These are phyloP conservation scores for Sinentomon sp. DNA, from an alignment of 2,888 invertebrate genomes.

Conservation along the genomic window DNA sequence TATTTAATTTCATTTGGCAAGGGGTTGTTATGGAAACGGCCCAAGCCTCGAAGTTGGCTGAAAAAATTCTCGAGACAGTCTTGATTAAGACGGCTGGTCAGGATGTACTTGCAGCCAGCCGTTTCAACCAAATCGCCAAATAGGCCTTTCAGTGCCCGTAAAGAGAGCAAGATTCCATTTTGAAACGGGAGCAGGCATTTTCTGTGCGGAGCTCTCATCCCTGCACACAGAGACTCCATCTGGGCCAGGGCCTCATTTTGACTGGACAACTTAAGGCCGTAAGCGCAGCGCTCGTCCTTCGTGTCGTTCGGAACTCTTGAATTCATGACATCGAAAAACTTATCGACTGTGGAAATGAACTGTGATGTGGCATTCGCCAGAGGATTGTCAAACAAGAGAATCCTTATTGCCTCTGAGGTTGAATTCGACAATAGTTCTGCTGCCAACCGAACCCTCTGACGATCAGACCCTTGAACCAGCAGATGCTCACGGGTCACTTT, in stretches of 20 bases:
- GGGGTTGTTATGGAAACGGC: too few relatives aligned
- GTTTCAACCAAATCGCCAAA: too few relatives aligned
- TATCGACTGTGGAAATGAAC: slow-evolving; percentile 10
- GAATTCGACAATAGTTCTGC: slow-evolving; percentile 8
- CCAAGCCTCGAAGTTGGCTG: slow-evolving; percentile 2
- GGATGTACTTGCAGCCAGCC: too few relatives aligned
- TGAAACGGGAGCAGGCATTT: too few relatives aligned
- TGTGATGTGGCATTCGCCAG: slow-evolving; percentile 1
- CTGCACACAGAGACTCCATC: too few relatives aligned
- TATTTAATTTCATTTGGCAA: too few relatives aligned
- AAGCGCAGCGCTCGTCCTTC: slow-evolving; percentile 3
- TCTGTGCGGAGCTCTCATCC: too few relatives aligned
- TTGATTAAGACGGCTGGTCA: slow-evolving; percentile 4
- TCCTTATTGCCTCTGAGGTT: slow-evolving; percentile 6
- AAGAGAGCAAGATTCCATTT: too few relatives aligned
- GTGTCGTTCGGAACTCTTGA: slow-evolving; percentile 5
- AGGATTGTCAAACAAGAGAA: neutral
- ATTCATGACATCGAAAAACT: slow-evolving; percentile 10
- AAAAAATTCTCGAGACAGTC: slow-evolving; percentile 8
- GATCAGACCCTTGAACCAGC: slow-evolving; percentile 4
- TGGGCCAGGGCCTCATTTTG: slow-evolving; percentile 2
- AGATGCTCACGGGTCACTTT: slow-evolving; percentile 3
- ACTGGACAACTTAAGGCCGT: neutral
- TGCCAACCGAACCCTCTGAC: slow-evolving; percentile 10
- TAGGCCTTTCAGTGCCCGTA: too few relatives aligned